Evolutionary conservation across 2,888 invertebrate genomes (phyloP).

Genomic region (Stenichneumon culpator): DNA sequence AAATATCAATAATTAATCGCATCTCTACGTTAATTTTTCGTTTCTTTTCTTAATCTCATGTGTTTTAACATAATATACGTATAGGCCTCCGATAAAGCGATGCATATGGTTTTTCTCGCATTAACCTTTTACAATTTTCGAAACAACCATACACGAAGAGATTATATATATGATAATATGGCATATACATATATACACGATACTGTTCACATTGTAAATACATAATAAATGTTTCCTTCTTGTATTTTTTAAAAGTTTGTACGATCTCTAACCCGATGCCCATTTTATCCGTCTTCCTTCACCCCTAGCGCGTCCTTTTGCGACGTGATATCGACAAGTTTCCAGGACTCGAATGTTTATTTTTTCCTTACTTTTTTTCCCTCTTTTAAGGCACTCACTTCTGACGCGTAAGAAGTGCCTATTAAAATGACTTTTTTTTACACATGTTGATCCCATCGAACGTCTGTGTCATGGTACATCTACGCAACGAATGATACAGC

Average conservation of each 20-base stretch:
- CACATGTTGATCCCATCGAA: too few species aligned
- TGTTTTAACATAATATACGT: constrained; percentile 37
- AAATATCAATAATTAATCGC: constrained; percentile 21
- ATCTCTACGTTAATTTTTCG: constrained; percentile 9
- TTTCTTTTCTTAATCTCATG: constrained; percentile 8
- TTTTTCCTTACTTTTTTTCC: not conserved
- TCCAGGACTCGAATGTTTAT: constrained; percentile 45
- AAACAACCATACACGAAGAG: constrained; percentile 48
- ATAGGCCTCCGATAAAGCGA: constrained; percentile 23
- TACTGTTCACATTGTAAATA: constrained; percentile 65
- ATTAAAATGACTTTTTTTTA: too few species aligned
- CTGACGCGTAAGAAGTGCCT: too few species aligned
- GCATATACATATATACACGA: constrained; percentile 62
- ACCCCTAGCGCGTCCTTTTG: not conserved
- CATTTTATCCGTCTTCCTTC: constrained; percentile 4
- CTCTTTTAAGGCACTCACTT: too few species aligned
- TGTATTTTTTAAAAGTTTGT: constrained; percentile 75
- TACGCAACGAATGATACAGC: too few species aligned
- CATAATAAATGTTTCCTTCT: constrained; percentile 77
- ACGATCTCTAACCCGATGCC: constrained; percentile 31
- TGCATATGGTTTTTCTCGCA: constrained; percentile 26
- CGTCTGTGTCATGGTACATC: too few species aligned
- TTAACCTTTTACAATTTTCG: constrained; percentile 38
- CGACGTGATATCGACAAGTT: constrained; percentile 61
- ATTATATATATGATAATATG: constrained; percentile 57